Conservation (phyloP, 2,797 vertebrate genomes). For the Poeciliopsis presidionis region DNA sequence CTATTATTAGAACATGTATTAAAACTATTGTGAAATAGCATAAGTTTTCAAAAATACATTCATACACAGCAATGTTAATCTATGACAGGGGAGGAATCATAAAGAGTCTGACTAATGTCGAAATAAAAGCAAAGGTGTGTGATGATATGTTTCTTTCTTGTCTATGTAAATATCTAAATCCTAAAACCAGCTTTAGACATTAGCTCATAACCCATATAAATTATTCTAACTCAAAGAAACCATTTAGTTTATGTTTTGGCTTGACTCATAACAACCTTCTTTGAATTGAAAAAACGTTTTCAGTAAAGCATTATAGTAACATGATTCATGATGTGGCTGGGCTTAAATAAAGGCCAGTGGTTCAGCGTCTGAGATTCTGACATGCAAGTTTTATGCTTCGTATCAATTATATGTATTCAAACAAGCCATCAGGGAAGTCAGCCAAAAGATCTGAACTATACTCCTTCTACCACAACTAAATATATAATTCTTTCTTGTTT, state of each 20-base stretch:
- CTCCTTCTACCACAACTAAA: background rate
- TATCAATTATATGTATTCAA: background rate
- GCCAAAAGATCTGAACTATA: background rate
- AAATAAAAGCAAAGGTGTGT: conserved; percentile 2
- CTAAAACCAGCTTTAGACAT: background rate
- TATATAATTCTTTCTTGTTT: conserved; percentile 14
- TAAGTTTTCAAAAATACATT: background rate
- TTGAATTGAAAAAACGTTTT: background rate
- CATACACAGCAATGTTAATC: background rate
- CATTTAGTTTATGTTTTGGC: background rate
- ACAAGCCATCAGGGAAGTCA: background rate
- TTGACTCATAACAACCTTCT: background rate
- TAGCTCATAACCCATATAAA: background rate
- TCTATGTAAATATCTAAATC: background rate
- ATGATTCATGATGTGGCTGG: background rate
- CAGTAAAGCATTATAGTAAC: background rate
- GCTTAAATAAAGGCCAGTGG: background rate
- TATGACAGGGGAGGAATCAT: background rate
- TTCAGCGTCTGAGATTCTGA: background rate
- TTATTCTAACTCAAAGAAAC: background rate
- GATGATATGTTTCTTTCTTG: background rate
- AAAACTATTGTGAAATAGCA: too few species aligned
- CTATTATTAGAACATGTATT: too few species aligned
- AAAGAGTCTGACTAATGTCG: background rate
- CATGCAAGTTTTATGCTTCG: background rate